Conservation (phyloP, 2,888 invertebrate species). For the Nomada ruficornis region DNA sequence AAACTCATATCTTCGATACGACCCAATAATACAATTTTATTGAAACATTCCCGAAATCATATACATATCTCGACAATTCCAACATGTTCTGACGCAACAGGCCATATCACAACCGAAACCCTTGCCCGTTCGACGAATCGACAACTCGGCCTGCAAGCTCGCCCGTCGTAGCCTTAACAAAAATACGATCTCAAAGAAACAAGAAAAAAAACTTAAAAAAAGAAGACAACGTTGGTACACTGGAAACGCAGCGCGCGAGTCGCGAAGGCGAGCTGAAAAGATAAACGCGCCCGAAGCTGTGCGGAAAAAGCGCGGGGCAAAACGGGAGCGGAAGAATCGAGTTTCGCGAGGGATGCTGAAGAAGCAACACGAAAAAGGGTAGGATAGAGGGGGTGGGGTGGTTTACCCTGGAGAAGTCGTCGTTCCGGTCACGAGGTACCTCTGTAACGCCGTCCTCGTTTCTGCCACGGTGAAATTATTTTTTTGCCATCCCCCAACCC, state of each 20-base stretch:
- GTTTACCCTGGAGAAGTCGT: constrained; percentile 64
- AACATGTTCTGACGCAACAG: neutral
- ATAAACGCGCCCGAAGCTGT: constrained; percentile 46
- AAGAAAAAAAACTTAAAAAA: too few species aligned
- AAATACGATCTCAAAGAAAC: neutral
- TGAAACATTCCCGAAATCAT: too few species aligned
- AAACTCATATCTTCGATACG: too few species aligned
- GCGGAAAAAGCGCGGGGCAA: constrained; percentile 18
- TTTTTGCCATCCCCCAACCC: constrained; percentile 8
- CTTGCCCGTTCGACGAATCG: neutral
- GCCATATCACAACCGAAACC: neutral
- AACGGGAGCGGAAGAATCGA: constrained; percentile 40
- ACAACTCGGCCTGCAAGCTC: neutral
- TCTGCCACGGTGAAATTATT: constrained; percentile 52
- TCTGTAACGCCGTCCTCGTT: constrained; percentile 59
- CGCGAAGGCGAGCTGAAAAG: constrained; percentile 30
- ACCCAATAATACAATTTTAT: too few species aligned
- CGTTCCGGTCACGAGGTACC: constrained; percentile 65
- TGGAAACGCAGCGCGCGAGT: constrained; percentile 12
- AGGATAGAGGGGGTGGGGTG: constrained; percentile 6
- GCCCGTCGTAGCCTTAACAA: constrained; percentile 15
- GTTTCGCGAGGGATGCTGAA: constrained; percentile 28
- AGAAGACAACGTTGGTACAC: neutral
- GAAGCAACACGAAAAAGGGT: constrained; percentile 18
- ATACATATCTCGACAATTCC: neutral